Evolutionary conservation across 2,888 invertebrate species (phyloP).

Genomic region (Dryomyza anilis): DNA sequence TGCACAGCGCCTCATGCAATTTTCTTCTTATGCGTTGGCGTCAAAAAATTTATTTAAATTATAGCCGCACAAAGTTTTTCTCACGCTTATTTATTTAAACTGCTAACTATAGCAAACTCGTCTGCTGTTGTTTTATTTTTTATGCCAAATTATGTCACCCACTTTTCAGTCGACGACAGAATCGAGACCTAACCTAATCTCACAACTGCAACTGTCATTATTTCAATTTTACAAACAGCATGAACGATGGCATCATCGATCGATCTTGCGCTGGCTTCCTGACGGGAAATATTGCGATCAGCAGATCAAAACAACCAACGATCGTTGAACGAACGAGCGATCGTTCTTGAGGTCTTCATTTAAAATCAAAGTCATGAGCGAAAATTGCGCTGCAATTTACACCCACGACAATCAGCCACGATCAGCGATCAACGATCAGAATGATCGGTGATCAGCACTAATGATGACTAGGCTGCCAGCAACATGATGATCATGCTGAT

Average conservation of each 20-base stretch:
- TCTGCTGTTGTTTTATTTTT: neutral
- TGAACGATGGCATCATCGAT: neutral
- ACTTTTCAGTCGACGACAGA: constrained; percentile 17
- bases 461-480: constrained; percentile 16
- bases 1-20: no score
- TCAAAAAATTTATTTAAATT: no score
- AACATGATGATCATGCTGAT: constrained; percentile 20
- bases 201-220: constrained; percentile 10
- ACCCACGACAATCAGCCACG: constrained; percentile 39
- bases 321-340: neutral
- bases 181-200: constrained; percentile 1
- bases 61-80: no score
- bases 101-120: neutral
- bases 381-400: constrained; percentile 43
- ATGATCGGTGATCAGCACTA: constrained; percentile 20
- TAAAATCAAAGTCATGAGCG: constrained; percentile 23
- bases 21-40: no score
- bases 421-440: constrained; percentile 5
- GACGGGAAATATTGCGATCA: neutral
- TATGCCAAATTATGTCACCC: constrained; percentile 36
- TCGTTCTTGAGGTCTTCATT: constrained; percentile 21
- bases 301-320: neutral
- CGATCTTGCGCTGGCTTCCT: neutral
- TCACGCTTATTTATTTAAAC: constrained; percentile 25
- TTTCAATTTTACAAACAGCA: neutral